phyloP scores from a whole-genome alignment of 2,113 vertebrate genomes.

The Chloebia gouldiae region DNA sequence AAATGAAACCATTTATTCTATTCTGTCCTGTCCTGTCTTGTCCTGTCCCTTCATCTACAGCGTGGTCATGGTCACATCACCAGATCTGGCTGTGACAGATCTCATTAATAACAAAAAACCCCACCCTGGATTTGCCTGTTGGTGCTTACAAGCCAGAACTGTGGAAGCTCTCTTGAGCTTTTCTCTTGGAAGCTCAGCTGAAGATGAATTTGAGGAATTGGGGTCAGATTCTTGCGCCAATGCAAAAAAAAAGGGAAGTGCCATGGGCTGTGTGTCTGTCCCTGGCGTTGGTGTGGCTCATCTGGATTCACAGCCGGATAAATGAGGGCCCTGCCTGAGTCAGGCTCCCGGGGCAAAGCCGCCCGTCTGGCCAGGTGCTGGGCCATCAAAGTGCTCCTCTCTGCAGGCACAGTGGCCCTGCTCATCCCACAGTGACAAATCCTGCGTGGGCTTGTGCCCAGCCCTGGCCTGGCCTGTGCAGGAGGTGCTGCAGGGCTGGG shows the following conservation, averaged over 20 bases:
- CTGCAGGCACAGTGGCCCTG: background rate
- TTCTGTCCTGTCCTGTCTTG: background rate
- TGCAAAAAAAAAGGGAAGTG: background rate
- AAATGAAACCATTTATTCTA: background rate
- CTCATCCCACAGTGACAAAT: background rate
- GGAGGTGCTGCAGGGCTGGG: background rate
- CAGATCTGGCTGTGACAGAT: background rate
- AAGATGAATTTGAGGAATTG: background rate
- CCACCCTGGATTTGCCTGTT: background rate
- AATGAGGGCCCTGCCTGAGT: slow-evolving; percentile 44
- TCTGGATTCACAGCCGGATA: background rate
- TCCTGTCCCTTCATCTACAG: background rate
- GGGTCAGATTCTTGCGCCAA: background rate
- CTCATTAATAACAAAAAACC: background rate
- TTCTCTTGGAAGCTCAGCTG: background rate
- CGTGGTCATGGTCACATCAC: fast-evolving
- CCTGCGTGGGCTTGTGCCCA: fast-evolving
- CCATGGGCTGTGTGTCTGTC: slow-evolving; percentile 42
- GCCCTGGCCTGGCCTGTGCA: background rate
- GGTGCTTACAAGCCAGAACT: background rate
- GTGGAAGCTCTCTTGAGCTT: background rate
- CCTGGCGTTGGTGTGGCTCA: background rate
- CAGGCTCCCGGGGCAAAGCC: slow-evolving; percentile 21
- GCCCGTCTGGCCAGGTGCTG: background rate
- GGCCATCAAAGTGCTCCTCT: background rate